Evolutionary conservation across 2,888 invertebrate genomes (phyloP).

Genomic region (Sussaba pulchella): DNA sequence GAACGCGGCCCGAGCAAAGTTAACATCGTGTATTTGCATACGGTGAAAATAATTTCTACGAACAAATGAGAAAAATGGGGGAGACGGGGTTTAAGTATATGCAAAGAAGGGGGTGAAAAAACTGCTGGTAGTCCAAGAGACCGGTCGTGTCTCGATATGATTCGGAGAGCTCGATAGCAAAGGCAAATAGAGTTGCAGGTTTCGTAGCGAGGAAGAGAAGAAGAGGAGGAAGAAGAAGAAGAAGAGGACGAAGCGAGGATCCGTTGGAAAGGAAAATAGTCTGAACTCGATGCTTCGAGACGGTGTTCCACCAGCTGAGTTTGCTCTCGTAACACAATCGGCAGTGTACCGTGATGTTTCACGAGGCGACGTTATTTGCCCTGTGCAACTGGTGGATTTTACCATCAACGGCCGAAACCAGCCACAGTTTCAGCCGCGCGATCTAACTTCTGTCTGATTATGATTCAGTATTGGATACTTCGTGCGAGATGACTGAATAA

Average conservation of each 20-base stretch:
- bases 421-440: slow-evolving; percentile 3
- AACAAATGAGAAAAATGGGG: not conserved
- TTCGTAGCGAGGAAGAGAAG: slow-evolving; percentile 3
- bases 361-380: slow-evolving; percentile 20
- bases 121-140: not conserved
- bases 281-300: slow-evolving; percentile 13
- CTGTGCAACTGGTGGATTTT: slow-evolving; percentile 44
- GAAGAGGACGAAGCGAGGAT: not conserved
- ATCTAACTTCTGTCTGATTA: slow-evolving; percentile 2
- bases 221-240: not conserved
- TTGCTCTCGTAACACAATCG: slow-evolving; percentile 43
- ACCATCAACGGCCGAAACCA: not conserved
- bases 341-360: slow-evolving; percentile 27
- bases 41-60: not conserved
- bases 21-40: not conserved
- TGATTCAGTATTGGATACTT: slow-evolving; percentile 5
- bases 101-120: not conserved
- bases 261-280: slow-evolving; percentile 15
- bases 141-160: slow-evolving; percentile 6
- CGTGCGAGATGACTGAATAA: slow-evolving; percentile 1
- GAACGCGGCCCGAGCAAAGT: not conserved
- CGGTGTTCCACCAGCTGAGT: slow-evolving; percentile 5
- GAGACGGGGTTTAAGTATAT: not conserved
- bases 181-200: slow-evolving; percentile 7
- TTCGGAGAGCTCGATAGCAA: slow-evolving; percentile 16